Base-by-base conservation (phyloP, 2,888 invertebrate genomes). In the Hemistola chrysoprasaria region DNA sequence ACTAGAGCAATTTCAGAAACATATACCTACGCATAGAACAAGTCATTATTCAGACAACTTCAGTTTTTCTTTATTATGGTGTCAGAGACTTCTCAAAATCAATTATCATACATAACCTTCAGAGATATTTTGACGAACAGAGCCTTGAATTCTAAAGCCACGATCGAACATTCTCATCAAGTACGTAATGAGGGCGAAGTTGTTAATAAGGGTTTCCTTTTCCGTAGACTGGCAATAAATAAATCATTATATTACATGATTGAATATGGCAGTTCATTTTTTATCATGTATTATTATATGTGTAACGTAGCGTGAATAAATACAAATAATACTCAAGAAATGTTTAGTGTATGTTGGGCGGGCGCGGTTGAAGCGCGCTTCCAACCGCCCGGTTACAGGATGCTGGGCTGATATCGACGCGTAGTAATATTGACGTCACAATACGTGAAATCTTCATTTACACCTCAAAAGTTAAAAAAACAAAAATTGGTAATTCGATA, bases 361-460 rank as follows among this genome's bases (percentile, higher is more conserved):
- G 43, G 43, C 16, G 16, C 16, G 16, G 16, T n/a, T n/a, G n/a
- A n/a, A n/a, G n/a, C n/a, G n/a, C n/a, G n/a, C n/a, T n/a, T n/a
- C n/a, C n/a, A n/a, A n/a, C n/a, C n/a, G n/a, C n/a, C 16, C 3
- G 16, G 16, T 16, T 16, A 16, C 3, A 3, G 16, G 4, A 16
- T 16, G 4, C 4, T 16, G 3, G 16, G 2, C 3, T 16, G n/a
- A 16, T 16, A 3, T 16, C 25, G 37, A 26, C 34, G 26, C 34
- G 43, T 44, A 44, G 43, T 22, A 20, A 10, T 29, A 11, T 24
- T 44, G 43, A 44, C 43, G 43, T 44, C 38, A 44, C 34, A 26
- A 25, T 34, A 34, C 43, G 37, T 38, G 34, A 30, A 22, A 25
- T 38, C 43, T 27, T 35, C 34, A 38, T 39, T 39, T 34, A 39